Percentiles rank a stretch among this genome's conserved stretches.
phyloP scores from a whole-genome alignment of 2,888 invertebrate genomes.

The Periphyllus acericola region DNA sequence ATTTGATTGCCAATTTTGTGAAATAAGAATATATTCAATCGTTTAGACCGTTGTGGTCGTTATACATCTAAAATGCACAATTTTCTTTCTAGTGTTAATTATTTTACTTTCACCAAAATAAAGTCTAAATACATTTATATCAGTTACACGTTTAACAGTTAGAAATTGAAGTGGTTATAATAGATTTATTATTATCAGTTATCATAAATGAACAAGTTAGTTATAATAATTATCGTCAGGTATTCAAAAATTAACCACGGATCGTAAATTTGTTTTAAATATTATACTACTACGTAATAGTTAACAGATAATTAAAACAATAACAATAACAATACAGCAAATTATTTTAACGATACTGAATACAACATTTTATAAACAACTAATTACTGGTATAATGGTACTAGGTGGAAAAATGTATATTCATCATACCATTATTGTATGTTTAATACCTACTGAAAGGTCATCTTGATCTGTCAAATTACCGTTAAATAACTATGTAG shows the following conservation, averaged over 20 bases:
- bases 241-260: background rate
- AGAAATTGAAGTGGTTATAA: background rate
- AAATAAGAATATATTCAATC: background rate
- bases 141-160: background rate
- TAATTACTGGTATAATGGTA: constrained; percentile 1
- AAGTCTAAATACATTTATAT: background rate
- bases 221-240: background rate
- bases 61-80: background rate
- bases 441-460: background rate
- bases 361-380: background rate
- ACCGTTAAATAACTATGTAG: background rate
- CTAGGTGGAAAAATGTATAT: background rate
- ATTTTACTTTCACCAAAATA: background rate
- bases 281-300: background rate
- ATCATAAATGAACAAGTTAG: background rate
- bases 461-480: constrained; percentile 3
- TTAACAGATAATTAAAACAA: background rate
- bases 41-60: background rate
- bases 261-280: background rate
- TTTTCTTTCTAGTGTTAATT: background rate
- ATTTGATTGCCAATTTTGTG: background rate
- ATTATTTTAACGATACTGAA: background rate
- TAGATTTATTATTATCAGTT: background rate
- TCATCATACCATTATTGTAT: background rate
- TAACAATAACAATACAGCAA: background rate